These are phyloP conservation scores for Aphrophora alni DNA, from an alignment of 2,888 invertebrate genomes.

Conservation along the genomic window DNA sequence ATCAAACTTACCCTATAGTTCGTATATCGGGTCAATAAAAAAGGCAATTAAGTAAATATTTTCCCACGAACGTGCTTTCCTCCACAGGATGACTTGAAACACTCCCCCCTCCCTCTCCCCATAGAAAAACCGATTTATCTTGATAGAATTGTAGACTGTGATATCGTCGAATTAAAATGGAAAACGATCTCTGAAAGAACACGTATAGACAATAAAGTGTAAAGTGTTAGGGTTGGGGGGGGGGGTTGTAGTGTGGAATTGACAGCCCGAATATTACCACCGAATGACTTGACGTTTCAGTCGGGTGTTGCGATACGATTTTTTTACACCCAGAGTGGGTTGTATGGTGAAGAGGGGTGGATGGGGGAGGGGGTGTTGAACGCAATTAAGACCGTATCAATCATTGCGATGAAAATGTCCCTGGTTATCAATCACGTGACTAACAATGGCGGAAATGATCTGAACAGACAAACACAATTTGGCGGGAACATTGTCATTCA, in stretches of 20 bases:
- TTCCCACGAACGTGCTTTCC: neutral
- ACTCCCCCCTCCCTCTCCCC: neutral
- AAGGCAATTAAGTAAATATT: too few relatives aligned
- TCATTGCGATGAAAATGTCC: conserved; percentile 6
- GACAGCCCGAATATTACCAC: neutral
- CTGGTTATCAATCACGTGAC: neutral
- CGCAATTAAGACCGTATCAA: conserved; percentile 6
- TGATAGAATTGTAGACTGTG: neutral
- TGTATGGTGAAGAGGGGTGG: too few relatives aligned
- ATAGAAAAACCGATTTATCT: neutral
- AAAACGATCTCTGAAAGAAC: neutral
- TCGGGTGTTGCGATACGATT: neutral
- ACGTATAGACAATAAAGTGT: neutral
- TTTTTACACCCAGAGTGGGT: neutral
- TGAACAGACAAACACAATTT: neutral
- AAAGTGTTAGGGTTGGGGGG: too few relatives aligned
- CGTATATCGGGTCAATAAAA: too few relatives aligned
- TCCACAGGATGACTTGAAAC: neutral
- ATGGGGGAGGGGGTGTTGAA: neutral
- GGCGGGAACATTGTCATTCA: neutral
- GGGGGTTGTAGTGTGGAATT: too few relatives aligned
- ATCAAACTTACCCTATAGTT: too few relatives aligned
- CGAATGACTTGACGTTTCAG: neutral
- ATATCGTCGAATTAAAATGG: neutral
- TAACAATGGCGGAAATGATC: neutral